phyloP scores from a whole-genome alignment of 2,797 vertebrate genomes.

The Alectoris magna region DNA sequence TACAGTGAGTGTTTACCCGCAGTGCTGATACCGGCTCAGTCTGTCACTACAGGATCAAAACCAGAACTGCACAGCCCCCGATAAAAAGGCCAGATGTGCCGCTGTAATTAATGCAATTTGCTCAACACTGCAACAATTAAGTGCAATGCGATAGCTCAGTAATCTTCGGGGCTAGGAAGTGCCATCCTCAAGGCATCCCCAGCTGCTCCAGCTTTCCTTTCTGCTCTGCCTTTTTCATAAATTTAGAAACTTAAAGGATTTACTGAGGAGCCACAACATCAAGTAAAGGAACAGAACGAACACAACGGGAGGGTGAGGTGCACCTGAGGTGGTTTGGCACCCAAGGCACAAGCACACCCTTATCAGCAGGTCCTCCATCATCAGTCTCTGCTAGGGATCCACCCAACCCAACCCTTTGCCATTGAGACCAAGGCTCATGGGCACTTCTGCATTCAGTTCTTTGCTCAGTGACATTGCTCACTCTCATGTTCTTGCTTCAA shows the following conservation, averaged over 20 bases:
- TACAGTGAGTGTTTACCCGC: neutral
- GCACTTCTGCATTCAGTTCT: neutral
- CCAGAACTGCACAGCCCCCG: slow-evolving; percentile 53
- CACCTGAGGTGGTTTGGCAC: neutral
- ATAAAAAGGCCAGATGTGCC: slow-evolving; percentile 75
- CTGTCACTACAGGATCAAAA: slow-evolving; percentile 63
- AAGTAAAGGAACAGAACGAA: neutral
- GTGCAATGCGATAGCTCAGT: slow-evolving; percentile 59
- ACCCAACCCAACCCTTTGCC: neutral
- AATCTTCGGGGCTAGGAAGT: slow-evolving; percentile 29
- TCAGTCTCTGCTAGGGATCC: neutral
- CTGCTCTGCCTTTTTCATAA: neutral
- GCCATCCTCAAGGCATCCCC: slow-evolving; percentile 21
- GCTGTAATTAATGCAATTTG: slow-evolving; percentile 77
- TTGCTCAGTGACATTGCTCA: neutral
- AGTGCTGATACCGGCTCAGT: slow-evolving; percentile 20
- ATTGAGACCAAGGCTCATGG: neutral
- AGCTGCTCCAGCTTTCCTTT: slow-evolving; percentile 36
- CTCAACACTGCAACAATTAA: slow-evolving; percentile 69
- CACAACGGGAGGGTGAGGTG: neutral
- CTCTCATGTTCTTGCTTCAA: neutral
- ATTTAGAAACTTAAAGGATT: neutral
- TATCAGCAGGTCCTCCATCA: neutral
- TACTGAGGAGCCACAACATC: neutral
- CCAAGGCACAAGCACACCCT: no score